Evolutionary conservation across 2,888 invertebrate species (phyloP).

Genomic region (Mesoligia furuncula): DNA sequence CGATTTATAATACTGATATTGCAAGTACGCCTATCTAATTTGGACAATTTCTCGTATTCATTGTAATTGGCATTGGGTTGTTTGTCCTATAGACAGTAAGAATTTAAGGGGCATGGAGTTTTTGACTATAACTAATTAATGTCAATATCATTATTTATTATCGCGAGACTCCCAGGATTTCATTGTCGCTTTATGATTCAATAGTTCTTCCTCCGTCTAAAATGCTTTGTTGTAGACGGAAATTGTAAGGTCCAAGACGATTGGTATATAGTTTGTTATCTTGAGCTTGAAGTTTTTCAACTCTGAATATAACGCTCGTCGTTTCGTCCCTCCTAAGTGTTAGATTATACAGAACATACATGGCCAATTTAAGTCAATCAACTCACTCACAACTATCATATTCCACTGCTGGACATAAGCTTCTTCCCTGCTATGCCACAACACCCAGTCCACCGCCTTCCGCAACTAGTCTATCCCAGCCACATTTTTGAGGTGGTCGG

Average conservation of each 20-base stretch:
- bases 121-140: no score
- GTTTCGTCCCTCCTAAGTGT: background rate
- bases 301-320: background rate
- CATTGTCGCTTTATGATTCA: background rate
- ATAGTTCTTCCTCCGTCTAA: background rate
- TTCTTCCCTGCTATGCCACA: no score
- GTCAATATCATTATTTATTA: background rate
- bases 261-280: no score
- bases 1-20: no score
- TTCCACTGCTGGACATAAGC: background rate
- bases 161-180: background rate
- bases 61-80: background rate
- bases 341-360: background rate
- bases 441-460: no score
- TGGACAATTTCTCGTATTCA: background rate
- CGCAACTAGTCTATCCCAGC: no score
- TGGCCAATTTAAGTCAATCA: slow-evolving; percentile 1
- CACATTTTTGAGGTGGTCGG: no score
- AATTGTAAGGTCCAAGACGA: background rate
- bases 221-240: background rate
- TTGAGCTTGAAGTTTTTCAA: background rate
- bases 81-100: no score
- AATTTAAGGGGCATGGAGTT: no score
- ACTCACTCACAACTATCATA: background rate
- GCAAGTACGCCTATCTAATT: background rate